Percentiles rank a stretch among this genome's conserved stretches.
Evolutionary conservation across 1,140 invertebrate genomes (phyloP).

Genomic region (Drosophila novamexicana): DNA sequence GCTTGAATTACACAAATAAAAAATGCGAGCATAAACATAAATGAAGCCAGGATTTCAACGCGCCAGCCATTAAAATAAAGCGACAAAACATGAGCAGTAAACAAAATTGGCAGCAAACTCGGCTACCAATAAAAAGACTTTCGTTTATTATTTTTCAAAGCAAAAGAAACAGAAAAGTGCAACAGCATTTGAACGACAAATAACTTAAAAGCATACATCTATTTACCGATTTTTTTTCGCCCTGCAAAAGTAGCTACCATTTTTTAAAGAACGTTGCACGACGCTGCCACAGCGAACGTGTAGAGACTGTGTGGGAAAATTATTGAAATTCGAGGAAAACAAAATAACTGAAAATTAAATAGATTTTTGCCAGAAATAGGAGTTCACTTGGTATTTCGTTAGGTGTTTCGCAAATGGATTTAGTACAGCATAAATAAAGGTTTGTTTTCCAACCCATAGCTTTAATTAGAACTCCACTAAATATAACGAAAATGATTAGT

Average conservation of each 20-base stretch:
- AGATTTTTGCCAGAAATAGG: not conserved
- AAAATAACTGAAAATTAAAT: not conserved
- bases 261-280: not conserved
- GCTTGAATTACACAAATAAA: conserved; percentile 77
- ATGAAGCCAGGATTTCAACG: conserved; percentile 67
- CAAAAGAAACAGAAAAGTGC: conserved; percentile 20
- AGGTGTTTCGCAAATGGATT: not conserved
- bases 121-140: conserved; percentile 40
- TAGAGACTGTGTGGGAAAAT: conserved; percentile 21
- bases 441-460: not conserved
- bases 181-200: conserved; percentile 50
- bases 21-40: conserved; percentile 71
- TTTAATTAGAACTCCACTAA: not conserved
- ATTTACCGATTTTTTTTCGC: conserved; percentile 51
- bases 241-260: conserved; percentile 6
- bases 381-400: not conserved
- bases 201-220: conserved; percentile 74
- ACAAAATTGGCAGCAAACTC: conserved; percentile 51
- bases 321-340: conserved; percentile 10
- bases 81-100: conserved; percentile 78
- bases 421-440: not conserved
- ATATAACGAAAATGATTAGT: not conserved
- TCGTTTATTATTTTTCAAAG: conserved; percentile 33
- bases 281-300: conserved; percentile 1
- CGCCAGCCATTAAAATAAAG: conserved; percentile 73